Conservation (phyloP, 1,140 invertebrate genomes). For the Parasteatoda tepidariorum region DNA sequence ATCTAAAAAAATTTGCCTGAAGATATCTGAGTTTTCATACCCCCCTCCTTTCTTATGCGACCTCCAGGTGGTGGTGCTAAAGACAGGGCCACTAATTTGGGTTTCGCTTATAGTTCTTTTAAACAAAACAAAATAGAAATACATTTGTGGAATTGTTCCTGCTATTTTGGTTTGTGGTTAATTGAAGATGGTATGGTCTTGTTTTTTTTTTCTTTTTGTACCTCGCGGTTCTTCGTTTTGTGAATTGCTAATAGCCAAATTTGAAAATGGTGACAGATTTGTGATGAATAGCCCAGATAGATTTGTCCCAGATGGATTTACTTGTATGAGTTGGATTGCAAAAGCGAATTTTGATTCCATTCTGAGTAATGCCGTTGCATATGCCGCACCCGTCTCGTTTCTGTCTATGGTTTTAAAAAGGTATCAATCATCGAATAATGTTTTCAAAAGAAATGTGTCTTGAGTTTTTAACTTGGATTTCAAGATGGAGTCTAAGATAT, state of each 20-base stretch:
- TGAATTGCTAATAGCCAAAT: neutral
- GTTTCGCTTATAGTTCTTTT: neutral
- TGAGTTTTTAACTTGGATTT: too few relatives aligned
- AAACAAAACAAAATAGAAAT: neutral
- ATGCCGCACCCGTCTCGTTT: too few relatives aligned
- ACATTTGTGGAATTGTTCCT: neutral
- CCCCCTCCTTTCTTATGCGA: neutral
- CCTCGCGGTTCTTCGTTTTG: neutral
- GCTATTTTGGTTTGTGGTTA: slow-evolving; percentile 40
- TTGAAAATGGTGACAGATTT: slow-evolving; percentile 8
- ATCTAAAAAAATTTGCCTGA: slow-evolving; percentile 33
- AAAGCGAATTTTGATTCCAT: too few relatives aligned
- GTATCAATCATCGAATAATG: too few relatives aligned
- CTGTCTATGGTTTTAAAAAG: too few relatives aligned
- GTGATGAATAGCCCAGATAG: slow-evolving; percentile 1
- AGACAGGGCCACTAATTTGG: slow-evolving; percentile 47
- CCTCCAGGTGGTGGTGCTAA: slow-evolving; percentile 50
- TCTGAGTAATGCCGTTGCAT: too few relatives aligned
- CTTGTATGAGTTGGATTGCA: too few relatives aligned
- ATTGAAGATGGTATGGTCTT: slow-evolving; percentile 19
- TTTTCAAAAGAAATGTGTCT: too few relatives aligned
- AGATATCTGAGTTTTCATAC: too few relatives aligned
- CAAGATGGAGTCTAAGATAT: too few relatives aligned
- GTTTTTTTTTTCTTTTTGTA: neutral
- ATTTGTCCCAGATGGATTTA: neutral